Evolutionary conservation across 2,113 vertebrate genomes (phyloP).

Genomic region (Pelodiscus sinensis): DNA sequence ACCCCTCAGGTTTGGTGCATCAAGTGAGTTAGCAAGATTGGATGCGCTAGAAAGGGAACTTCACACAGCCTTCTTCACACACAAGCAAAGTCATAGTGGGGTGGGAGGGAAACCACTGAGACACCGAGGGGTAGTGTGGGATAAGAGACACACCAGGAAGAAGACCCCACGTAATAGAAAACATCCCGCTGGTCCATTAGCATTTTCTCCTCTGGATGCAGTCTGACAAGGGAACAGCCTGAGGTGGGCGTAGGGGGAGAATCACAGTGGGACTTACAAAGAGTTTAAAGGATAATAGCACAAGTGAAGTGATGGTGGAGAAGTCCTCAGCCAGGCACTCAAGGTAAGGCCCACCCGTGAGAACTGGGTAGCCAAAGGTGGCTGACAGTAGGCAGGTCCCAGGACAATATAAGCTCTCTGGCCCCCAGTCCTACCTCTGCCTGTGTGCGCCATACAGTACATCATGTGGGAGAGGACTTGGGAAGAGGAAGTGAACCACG

Average conservation of each 20-base stretch:
- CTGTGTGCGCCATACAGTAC: neutral
- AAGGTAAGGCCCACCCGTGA: neutral
- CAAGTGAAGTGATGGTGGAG: neutral
- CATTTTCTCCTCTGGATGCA: neutral
- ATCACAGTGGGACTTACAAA: neutral
- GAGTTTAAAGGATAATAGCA: neutral
- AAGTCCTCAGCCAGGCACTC: neutral
- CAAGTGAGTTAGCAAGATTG: neutral
- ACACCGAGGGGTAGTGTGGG: neutral
- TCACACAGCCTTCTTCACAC: neutral
- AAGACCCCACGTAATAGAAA: neutral
- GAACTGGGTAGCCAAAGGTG: neutral
- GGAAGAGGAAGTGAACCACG: neutral
- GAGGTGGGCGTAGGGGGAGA: neutral
- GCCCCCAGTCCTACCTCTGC: neutral
- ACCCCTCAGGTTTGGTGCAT: neutral
- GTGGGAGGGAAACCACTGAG: neutral
- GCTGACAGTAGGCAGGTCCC: neutral
- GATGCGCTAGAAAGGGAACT: neutral
- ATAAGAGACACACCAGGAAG: neutral
- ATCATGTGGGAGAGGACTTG: neutral
- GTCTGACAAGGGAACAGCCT: neutral
- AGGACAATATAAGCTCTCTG: neutral
- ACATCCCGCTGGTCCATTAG: neutral
- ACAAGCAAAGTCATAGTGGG: neutral